These are phyloP conservation scores for Dipodomys ordii DNA, from an alignment of 2,113 vertebrate species.

Conservation along the genomic window DNA sequence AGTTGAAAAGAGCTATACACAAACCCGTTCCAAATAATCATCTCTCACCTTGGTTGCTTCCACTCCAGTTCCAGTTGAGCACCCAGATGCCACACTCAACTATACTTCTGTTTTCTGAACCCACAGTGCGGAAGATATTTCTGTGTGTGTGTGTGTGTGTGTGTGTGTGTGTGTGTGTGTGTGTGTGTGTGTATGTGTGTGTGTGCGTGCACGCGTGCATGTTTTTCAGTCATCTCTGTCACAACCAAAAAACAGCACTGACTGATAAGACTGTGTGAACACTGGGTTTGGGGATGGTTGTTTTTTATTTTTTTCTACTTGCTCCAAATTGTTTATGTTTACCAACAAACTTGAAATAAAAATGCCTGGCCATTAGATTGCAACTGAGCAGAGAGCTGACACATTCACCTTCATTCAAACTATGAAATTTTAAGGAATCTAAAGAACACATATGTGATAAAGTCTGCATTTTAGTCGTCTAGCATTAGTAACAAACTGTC, in stretches of 20 bases:
- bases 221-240: neutral
- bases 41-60: neutral
- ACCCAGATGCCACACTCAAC: neutral
- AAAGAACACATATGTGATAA: neutral
- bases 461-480: neutral
- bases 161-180: neutral
- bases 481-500: neutral
- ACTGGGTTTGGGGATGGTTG: neutral
- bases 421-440: neutral
- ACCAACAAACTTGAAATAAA: neutral
- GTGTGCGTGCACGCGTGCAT: neutral
- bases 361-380: neutral
- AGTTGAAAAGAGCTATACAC: neutral
- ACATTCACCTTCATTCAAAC: neutral
- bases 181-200: neutral
- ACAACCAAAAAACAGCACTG: neutral
- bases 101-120: slow-evolving; percentile 37
- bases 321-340: neutral
- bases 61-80: neutral
- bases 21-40: slow-evolving; percentile 24
- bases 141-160: neutral
- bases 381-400: neutral
- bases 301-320: neutral
- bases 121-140: neutral
- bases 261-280: neutral